Evolutionary conservation across 2,888 invertebrate species (phyloP), one percentile per base, ranked within the genome.

Genomic region (Amiota minor): DNA sequence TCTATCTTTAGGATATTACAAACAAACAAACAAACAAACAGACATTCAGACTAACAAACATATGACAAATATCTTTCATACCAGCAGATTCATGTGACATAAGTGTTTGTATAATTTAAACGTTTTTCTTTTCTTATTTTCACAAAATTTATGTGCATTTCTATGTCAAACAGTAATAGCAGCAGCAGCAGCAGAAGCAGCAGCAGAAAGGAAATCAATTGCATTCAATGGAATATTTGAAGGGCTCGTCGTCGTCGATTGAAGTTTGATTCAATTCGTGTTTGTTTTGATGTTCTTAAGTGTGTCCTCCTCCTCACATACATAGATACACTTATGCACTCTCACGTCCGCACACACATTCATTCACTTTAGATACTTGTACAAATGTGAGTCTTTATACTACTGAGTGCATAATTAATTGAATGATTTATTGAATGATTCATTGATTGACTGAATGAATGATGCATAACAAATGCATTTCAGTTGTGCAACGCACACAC

Each of bases 361-460:
- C n/a, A 53, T n/a, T n/a, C n/a, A n/a, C n/a, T n/a, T n/a, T n/a
- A n/a, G n/a, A n/a, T n/a, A n/a, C n/a, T n/a, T n/a, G n/a, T 14
- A 14, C 14, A 16, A 59, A 18, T 59, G 59, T 20, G 4, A 20
- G 59, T 53, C 53, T 59, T 16, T 18, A 20, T 2, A 9, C 18
- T 18, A 59, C n/a, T 23, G 23, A 16, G 35, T 45, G 35, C 12
- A 62, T 62, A 23, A 62, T 62, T 62, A 62, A 62, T 62, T 62
- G 62, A 55, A 23, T 70, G n/a, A 71, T 64, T 76, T 68, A 73
- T 75, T 70, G 74, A 74, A 76, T 79, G 62, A 56, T 46, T 62
- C 14, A 53, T n/a, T 61, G 62, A 53, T 50, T 64, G 18, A 71
- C 53, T 64, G 71, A 53, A 16, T 64, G 55, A 14, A 12, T 59